phyloP scores from a whole-genome alignment of 2,113 vertebrate genomes.

The Ochotona curzoniae region DNA sequence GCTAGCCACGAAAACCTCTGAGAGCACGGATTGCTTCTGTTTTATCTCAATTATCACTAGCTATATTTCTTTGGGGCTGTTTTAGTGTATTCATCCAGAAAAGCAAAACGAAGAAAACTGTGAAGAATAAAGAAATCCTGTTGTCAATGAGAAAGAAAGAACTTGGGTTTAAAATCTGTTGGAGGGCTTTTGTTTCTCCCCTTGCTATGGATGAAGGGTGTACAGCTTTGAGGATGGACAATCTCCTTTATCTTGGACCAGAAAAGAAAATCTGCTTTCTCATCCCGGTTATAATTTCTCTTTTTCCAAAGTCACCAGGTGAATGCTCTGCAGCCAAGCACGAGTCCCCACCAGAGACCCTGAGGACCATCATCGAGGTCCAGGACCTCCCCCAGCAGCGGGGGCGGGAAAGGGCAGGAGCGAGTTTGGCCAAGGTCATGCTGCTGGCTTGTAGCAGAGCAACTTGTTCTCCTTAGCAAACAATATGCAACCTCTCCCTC shows the following conservation, averaged over 20 bases:
- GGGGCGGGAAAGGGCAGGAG: too few species aligned
- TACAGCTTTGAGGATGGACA: slow-evolving; percentile 45
- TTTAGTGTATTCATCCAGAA: slow-evolving; percentile 16
- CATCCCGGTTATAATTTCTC: not conserved
- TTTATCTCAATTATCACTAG: not conserved
- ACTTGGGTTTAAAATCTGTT: slow-evolving; percentile 66
- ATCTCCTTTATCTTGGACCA: slow-evolving; percentile 38
- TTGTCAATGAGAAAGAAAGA: slow-evolving; percentile 44
- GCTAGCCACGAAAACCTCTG: not conserved
- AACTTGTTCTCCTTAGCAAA: not conserved
- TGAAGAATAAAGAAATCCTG: slow-evolving; percentile 55
- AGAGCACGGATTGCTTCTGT: not conserved
- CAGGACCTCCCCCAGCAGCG: not conserved
- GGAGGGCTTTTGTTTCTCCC: slow-evolving; percentile 37
- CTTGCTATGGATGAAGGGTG: slow-evolving; percentile 50
- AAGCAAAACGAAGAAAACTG: slow-evolving; percentile 47
- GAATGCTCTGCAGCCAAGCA: not conserved
- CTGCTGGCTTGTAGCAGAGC: not conserved
- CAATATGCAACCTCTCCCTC: not conserved
- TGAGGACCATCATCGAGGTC: not conserved
- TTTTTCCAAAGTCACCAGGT: slow-evolving; percentile 10
- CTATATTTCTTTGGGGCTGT: not conserved
- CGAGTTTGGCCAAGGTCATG: not conserved
- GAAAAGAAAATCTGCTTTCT: slow-evolving; percentile 60
- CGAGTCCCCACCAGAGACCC: not conserved